Conservation (phyloP, 2,888 invertebrate genomes). For the Idaea biselata region DNA sequence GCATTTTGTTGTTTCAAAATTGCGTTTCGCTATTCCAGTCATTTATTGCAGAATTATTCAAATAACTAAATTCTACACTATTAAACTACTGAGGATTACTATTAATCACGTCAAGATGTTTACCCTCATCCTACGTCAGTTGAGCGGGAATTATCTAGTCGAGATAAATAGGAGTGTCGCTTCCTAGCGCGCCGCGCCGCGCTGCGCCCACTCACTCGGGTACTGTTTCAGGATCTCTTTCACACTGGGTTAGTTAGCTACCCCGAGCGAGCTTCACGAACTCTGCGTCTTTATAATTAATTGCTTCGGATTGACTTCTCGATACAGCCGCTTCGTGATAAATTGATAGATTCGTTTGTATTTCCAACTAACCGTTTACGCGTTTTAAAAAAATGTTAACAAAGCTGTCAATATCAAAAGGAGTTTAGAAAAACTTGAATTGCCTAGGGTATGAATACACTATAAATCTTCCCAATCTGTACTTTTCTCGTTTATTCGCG, state of each 20-base stretch:
- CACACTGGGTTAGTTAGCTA: conserved; percentile 45
- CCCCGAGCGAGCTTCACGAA: not conserved
- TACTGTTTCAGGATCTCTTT: conserved; percentile 52
- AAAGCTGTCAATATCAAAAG: conserved; percentile 53
- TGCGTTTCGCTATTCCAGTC: conserved; percentile 42
- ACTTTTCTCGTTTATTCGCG: conserved; percentile 52
- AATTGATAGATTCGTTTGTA: conserved; percentile 3
- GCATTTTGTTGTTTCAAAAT: conserved; percentile 19
- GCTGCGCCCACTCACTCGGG: conserved; percentile 36
- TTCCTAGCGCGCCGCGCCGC: conserved; percentile 40
- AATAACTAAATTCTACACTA: conserved; percentile 70
- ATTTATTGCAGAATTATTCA: conserved; percentile 60
- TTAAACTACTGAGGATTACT: conserved; percentile 74
- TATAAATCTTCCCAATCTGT: conserved; percentile 50
- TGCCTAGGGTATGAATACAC: conserved; percentile 47
- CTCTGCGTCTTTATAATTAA: not conserved
- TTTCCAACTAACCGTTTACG: conserved; percentile 13
- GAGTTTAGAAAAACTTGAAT: conserved; percentile 51
- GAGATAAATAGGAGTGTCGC: conserved; percentile 67
- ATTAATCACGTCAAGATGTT: conserved; percentile 77
- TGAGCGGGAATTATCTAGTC: conserved; percentile 68
- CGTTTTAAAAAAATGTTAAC: conserved; percentile 44
- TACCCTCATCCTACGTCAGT: conserved; percentile 74
- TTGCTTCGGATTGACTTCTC: not conserved
- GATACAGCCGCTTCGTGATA: not conserved